phyloP scores from a whole-genome alignment of 2,888 invertebrate genomes.

The Andrena chrysosceles region DNA sequence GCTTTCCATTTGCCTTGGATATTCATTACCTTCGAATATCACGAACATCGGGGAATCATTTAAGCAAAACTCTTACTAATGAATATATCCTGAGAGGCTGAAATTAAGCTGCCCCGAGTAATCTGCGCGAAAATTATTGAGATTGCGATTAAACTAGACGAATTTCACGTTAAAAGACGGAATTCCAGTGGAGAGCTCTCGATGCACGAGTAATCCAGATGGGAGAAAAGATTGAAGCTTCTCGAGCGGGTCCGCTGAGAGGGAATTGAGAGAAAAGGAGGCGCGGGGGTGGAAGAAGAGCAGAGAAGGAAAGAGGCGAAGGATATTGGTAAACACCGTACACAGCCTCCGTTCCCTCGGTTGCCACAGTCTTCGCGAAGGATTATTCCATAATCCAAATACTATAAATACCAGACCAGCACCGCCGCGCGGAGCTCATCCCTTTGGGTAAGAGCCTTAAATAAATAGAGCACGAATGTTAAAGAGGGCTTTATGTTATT shows the following conservation, averaged over 20 bases:
- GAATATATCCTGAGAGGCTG: constrained; percentile 8
- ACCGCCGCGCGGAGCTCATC: constrained; percentile 72
- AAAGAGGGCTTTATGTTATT: constrained; percentile 65
- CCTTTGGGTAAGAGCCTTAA: constrained; percentile 76
- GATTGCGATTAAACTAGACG: constrained; percentile 68
- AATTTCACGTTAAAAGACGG: constrained; percentile 76
- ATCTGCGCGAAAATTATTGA: constrained; percentile 63
- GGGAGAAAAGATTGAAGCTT: constrained; percentile 76
- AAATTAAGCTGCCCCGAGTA: constrained; percentile 46
- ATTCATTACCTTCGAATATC: constrained; percentile 8
- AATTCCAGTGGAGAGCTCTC: constrained; percentile 74
- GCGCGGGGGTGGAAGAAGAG: constrained; percentile 28
- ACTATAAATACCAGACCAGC: constrained; percentile 82
- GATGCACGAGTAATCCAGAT: constrained; percentile 75
- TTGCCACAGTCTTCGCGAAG: constrained; percentile 72
- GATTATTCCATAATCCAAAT: constrained; percentile 83
- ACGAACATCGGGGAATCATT: constrained; percentile 2
- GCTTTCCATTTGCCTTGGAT: background rate
- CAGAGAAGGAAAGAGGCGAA: constrained; percentile 65
- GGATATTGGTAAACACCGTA: constrained; percentile 82
- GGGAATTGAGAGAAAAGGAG: constrained; percentile 63
- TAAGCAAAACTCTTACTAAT: constrained; percentile 1
- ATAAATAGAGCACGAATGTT: constrained; percentile 76
- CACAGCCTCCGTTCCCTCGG: constrained; percentile 72
- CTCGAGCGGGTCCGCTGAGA: constrained; percentile 62